phyloP scores from a whole-genome alignment of 2,888 invertebrate species.

The Neria commutata region DNA sequence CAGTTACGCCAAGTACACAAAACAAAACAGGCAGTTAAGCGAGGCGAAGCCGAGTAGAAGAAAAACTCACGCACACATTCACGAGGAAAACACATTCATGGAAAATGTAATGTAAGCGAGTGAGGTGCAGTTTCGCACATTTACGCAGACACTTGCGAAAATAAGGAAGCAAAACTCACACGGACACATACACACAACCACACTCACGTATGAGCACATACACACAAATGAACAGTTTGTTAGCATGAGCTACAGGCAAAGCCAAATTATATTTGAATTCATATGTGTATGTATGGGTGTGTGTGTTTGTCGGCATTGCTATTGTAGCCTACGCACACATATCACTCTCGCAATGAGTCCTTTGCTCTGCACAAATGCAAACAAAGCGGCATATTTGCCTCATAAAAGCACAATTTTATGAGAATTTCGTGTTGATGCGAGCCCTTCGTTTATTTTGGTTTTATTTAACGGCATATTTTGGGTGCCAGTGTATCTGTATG shows the following conservation, averaged over 20 bases:
- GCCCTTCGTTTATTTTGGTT: too few relatives aligned
- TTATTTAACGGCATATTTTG: too few relatives aligned
- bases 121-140: neutral
- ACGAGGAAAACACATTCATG: neutral
- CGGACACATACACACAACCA: neutral
- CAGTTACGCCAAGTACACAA: neutral
- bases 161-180: too few relatives aligned
- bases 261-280: neutral
- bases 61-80: neutral
- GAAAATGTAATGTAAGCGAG: neutral
- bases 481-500: too few relatives aligned
- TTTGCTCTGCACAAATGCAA: too few relatives aligned
- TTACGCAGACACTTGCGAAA: neutral
- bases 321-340: conserved; percentile 5
- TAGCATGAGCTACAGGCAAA: neutral
- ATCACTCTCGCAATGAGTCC: conserved; percentile 14
- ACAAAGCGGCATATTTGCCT: neutral
- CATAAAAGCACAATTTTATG: too few relatives aligned
- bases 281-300: neutral
- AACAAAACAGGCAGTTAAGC: neutral
- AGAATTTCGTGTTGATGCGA: too few relatives aligned
- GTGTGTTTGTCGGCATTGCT: neutral
- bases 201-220: neutral
- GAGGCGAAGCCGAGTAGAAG: neutral
- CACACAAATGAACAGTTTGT: neutral